These are phyloP conservation scores for Nomada hirtipes DNA, from an alignment of 2,888 invertebrate species.

Conservation along the genomic window DNA sequence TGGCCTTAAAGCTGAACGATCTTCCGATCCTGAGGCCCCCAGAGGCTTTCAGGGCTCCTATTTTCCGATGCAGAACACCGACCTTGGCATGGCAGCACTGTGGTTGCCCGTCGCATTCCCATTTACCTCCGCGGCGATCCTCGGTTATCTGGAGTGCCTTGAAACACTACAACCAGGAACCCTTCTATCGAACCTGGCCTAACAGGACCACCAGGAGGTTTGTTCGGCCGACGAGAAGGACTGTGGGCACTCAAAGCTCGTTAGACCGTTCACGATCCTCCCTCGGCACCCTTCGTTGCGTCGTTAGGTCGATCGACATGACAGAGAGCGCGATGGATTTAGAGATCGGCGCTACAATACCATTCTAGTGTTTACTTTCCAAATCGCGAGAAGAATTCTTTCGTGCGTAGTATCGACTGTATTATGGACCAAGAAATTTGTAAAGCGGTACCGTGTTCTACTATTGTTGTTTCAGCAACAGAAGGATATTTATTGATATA, in stretches of 20 bases:
- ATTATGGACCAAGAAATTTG: conserved; percentile 39
- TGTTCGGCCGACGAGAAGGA: conserved; percentile 56
- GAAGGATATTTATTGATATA: conserved; percentile 20
- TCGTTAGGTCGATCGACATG: conserved; percentile 67
- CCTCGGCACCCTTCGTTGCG: conserved; percentile 61
- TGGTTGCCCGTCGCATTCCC: conserved; percentile 74
- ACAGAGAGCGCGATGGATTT: conserved; percentile 60
- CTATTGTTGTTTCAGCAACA: conserved; percentile 23
- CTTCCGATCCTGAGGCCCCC: conserved; percentile 75
- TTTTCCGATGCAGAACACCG: conserved; percentile 65
- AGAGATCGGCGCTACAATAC: conserved; percentile 77
- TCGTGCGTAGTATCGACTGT: conserved; percentile 17
- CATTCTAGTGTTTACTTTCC: conserved; percentile 68
- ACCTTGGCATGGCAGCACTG: conserved; percentile 71
- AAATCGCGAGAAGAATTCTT: background rate
- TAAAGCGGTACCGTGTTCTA: conserved; percentile 8
- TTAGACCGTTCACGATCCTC: conserved; percentile 63
- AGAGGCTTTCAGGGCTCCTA: conserved; percentile 68
- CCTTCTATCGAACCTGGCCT: conserved; percentile 79
- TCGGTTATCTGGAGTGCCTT: conserved; percentile 73
- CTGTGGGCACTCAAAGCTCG: conserved; percentile 67
- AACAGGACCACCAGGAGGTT: conserved; percentile 64
- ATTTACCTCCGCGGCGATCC: conserved; percentile 68
- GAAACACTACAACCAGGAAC: conserved; percentile 70
- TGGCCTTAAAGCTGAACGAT: conserved; percentile 53